phyloP scores from a whole-genome alignment of 2,888 invertebrate species.

The Chymomyza caudatula region DNA sequence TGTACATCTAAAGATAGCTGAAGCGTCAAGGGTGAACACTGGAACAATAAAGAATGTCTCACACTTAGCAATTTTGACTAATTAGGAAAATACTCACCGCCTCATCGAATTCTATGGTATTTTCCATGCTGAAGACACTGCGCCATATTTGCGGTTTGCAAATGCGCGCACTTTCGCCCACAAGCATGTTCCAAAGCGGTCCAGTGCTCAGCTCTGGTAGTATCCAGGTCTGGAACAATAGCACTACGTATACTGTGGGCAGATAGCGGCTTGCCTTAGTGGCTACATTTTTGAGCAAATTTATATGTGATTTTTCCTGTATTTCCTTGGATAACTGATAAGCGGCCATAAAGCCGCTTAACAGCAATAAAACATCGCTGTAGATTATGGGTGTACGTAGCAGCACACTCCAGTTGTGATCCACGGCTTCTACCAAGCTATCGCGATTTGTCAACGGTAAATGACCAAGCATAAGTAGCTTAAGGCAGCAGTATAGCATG shows the following conservation, averaged over 20 bases:
- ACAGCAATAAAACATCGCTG: constrained; percentile 83
- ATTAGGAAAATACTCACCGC: constrained; percentile 81
- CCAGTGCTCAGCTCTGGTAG: constrained; percentile 83
- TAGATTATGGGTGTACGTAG: constrained; percentile 83
- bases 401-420: constrained; percentile 79
- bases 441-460: constrained; percentile 83
- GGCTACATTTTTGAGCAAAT: constrained; percentile 80
- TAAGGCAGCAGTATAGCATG: constrained; percentile 83
- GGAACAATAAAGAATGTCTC: neutral
- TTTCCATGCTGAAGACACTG: constrained; percentile 84
- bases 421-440: constrained; percentile 78
- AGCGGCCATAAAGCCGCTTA: constrained; percentile 83
- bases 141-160: constrained; percentile 85
- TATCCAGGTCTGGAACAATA: constrained; percentile 84
- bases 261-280: constrained; percentile 82
- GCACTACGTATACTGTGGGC: constrained; percentile 82
- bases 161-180: constrained; percentile 82
- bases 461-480: constrained; percentile 82
- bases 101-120: constrained; percentile 84
- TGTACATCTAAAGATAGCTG: constrained; percentile 87
- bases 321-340: constrained; percentile 81
- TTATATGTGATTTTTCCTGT: constrained; percentile 79
- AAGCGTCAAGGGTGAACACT: constrained; percentile 88
- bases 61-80: too few relatives aligned
- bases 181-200: constrained; percentile 83